Evolutionary conservation across 2,797 vertebrate genomes (phyloP).

Genomic region (Melanogrammus aeglefinus): DNA sequence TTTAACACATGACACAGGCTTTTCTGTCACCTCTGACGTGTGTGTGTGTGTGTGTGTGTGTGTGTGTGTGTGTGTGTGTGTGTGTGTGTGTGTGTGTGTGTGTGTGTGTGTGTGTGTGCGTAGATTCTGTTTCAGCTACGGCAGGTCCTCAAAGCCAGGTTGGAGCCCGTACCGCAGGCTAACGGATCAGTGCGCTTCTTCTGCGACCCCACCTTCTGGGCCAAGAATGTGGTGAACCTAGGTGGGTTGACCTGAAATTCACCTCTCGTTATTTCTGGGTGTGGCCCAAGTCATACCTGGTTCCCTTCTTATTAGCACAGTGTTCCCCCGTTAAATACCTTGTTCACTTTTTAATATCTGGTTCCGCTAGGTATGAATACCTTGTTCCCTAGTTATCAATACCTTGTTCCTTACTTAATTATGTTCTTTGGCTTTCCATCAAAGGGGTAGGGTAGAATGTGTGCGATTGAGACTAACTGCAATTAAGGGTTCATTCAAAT

Average conservation of each 20-base stretch:
- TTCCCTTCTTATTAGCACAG: background rate
- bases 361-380: background rate
- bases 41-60: slow-evolving; percentile 11
- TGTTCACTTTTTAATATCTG: background rate
- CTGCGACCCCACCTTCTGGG: slow-evolving; percentile 98
- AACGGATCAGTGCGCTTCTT: slow-evolving; percentile 96
- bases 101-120: slow-evolving; percentile 14
- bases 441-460: background rate
- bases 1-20: no score
- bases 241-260: slow-evolving; percentile 73
- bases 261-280: background rate
- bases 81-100: slow-evolving; percentile 16
- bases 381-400: background rate
- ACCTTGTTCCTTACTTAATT: background rate
- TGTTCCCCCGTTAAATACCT: background rate
- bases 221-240: slow-evolving; percentile 97
- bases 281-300: background rate
- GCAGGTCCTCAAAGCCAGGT: slow-evolving; percentile 89
- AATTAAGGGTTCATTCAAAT: background rate
- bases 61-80: slow-evolving; percentile 15
- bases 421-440: background rate
- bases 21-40: background rate
- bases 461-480: background rate
- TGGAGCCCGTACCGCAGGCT: slow-evolving; percentile 91
- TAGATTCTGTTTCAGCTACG: slow-evolving; percentile 95